Evolutionary conservation across 1,140 invertebrate genomes (phyloP), one percentile per base, ranked within the genome.

Genomic region (Melitaea cinxia): DNA sequence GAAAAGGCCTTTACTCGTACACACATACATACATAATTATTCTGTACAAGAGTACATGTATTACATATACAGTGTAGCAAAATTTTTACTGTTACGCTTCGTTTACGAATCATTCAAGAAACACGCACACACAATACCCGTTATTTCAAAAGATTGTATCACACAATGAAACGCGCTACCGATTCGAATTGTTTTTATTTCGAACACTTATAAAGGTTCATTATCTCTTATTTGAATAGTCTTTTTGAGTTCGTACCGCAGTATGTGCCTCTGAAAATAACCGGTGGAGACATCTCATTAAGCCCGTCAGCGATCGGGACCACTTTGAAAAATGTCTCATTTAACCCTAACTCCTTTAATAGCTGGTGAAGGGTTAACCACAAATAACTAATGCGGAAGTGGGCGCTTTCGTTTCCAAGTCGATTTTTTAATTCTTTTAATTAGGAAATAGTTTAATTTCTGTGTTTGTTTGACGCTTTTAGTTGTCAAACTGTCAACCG

Each of bases 401-500:
- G 74, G 76, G 76, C 70, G 76, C 77, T 64, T 70, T 77, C 75
- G 72, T 65, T 58, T 68, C 70, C 56, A 65, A 77, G 65, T 73
- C 64, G 52, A 73, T 75, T 88, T 83, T 86, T 87, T 87, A 83
- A 83, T 87, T 67, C 42, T 88, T 82, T 88, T 85, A 90, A 90
- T 89, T 89, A 89, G 83, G 85, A 89, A 90, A 89, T 82, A 83
- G 83, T 85, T 89, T 87, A 90, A 87, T 84, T 82, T 83, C 80
- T 80, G 72, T 78, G 74, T 80, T n/a, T 72, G 62, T 76, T 77
- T 70, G 69, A 74, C 68, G 62, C 50, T 66, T 33, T 39, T 39
- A 24, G 53, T 67, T 75, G 77, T 77, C 82, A 75, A 71, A 72
- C 61, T 72, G 75, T 77, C 73, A 73, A 68, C 52, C 61, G 63